phyloP scores from a whole-genome alignment of 2,888 invertebrate species.

The Diarsia brunnea region DNA sequence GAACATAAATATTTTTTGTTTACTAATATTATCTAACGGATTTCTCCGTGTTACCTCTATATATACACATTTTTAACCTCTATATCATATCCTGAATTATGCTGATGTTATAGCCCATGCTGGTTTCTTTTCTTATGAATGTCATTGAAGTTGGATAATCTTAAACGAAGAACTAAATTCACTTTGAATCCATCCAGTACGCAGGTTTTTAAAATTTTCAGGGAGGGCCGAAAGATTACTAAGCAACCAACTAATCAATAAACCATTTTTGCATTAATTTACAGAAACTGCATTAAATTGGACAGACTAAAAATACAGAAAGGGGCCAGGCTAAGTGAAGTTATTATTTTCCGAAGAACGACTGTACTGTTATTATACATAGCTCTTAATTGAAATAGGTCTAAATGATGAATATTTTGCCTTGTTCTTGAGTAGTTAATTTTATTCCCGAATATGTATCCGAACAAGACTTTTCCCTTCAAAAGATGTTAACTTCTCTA shows the following conservation, averaged over 20 bases:
- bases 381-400: slow-evolving; percentile 28
- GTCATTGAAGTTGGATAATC: not conserved
- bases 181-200: no score
- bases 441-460: slow-evolving; percentile 13
- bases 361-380: not conserved
- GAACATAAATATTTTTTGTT: not conserved
- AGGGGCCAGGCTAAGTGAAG: not conserved
- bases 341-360: slow-evolving; percentile 8
- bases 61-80: not conserved
- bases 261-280: not conserved
- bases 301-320: not conserved
- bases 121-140: not conserved
- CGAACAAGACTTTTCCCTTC: slow-evolving; percentile 3
- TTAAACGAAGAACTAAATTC: no score
- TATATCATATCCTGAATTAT: not conserved
- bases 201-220: no score
- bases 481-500: slow-evolving; percentile 8
- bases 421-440: slow-evolving; percentile 7
- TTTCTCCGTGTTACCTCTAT: not conserved
- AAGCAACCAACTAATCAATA: not conserved
- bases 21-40: not conserved
- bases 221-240: no score
- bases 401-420: slow-evolving; percentile 43
- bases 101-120: not conserved
- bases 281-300: not conserved